These are phyloP conservation scores for Cololabis saira DNA, from an alignment of 2,113 vertebrate species.

Conservation along the genomic window DNA sequence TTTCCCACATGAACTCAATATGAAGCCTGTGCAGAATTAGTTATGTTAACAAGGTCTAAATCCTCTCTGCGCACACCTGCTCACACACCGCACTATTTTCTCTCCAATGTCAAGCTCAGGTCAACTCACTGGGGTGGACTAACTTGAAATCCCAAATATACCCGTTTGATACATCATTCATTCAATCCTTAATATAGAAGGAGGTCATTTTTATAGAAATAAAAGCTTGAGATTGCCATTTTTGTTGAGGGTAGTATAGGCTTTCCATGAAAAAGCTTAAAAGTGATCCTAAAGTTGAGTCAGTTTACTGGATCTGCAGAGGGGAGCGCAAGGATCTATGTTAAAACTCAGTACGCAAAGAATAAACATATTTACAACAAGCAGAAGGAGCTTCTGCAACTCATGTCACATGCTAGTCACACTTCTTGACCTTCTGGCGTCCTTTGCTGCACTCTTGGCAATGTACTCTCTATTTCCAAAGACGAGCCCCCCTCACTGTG, in stretches of 20 bases:
- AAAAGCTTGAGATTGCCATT: too few species aligned
- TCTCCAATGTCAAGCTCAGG: conserved; percentile 2
- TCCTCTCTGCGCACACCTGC: background rate
- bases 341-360: background rate
- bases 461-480: background rate
- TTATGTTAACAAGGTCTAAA: background rate
- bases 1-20: too few species aligned
- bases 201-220: too few species aligned
- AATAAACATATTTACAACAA: too few species aligned
- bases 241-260: too few species aligned
- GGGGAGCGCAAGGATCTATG: background rate
- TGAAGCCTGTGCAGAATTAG: background rate
- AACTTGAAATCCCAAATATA: background rate
- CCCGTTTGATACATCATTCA: background rate
- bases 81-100: background rate
- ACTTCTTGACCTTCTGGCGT: conserved; percentile 49
- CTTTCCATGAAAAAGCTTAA: too few species aligned
- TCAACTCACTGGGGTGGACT: background rate
- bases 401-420: conserved; percentile 53
- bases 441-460: conserved; percentile 9
- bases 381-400: background rate
- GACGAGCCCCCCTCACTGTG: background rate
- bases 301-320: too few species aligned
- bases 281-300: too few species aligned
- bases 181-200: too few species aligned